Evolutionary conservation across 2,888 invertebrate genomes (phyloP), one percentile per base, ranked within the genome.

Genomic region (Mesorhabditis spiculigera): DNA sequence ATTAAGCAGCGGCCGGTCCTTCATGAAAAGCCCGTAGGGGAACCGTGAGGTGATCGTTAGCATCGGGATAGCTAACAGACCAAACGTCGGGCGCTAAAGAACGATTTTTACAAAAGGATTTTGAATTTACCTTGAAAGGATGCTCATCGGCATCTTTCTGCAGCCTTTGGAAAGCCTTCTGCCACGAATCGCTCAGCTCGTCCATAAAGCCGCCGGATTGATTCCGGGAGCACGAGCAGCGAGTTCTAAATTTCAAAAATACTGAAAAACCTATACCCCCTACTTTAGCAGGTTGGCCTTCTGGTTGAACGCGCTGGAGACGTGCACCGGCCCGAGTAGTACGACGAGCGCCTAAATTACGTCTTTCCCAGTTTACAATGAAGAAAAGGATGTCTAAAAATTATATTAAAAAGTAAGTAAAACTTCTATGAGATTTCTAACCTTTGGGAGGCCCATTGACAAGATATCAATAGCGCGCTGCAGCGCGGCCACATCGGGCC

Each of bases 21-120:
- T 67, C 42, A 82, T 80, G 73, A 84, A 84, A 28, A 84, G 75
- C 4, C 78, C 76, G 13, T 74, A 74, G 4, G 84, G 84, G 65
- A 78, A 84, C n/a, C 84, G 74, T 4, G 84, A 84, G n/a, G 82
- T 82, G 63, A 84, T 76, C 0, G 84, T 84, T 5, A 84, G 74
- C 75, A 81, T 78, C 28, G 84, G 84, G 10, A 82, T 72, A 13
- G 78, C 76, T 13, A 85, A 73, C 65, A 82, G 76, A 58, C 82
- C 82, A 63, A 83, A 84, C n/a, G 82, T 82, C 28, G 73, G 70
- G 58, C 82, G 72, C 76, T 79, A 41, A 50, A 66, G n/a, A 4
- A 63, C 28, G 10, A 63, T 28, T 58, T 13, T 58, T 58, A 58
- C n/a, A 13, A 58, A 58, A 58, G n/a, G n/a, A 58, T 13, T 42